Evolutionary conservation across 2,797 vertebrate genomes (phyloP), one percentile per base, ranked within the genome.

Genomic region (Periophthalmus magnuspinnatus): DNA sequence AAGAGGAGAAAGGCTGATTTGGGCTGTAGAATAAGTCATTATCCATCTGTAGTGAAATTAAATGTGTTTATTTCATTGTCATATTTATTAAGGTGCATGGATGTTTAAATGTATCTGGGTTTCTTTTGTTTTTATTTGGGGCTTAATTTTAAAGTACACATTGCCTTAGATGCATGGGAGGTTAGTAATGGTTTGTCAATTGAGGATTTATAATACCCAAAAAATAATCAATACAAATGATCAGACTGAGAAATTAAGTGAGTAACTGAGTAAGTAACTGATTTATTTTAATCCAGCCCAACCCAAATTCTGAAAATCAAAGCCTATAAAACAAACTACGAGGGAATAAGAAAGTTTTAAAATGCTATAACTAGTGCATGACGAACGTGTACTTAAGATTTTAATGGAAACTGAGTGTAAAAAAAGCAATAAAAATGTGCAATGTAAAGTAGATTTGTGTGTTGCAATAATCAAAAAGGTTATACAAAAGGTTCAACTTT

Each of bases 11-110:
- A 28, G 5, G 28, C 28, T 77, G 65, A 62, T 21, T 14, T 70
- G 78, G 83, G 76, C 84, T 85, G 81, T 84, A 88, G 72, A 89
- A 89, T 86, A 85, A 87, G 87, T 75, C 77, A 76, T 79, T 64
- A 56, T 57, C 52, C 14, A 71, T 55, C 3, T 47, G 61, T 63
- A 41, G 61, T 64, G 62, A 41, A 45, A 8, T 24, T 6, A 32
- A 22, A 47, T 72, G 41, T 32, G 67, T 84, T 71, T 75, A 57
- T 55, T 80, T 50, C 24, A 16, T 21, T 67, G 32, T 55, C 65
- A 22, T 66, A 36, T 50, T 57, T 5, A 54, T 69, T 70, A 41
- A 62, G 45, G 67, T 75, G 75, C 82, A 77, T 83, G 66, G 65
- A 64, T 79, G 65, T 78, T 74, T 55, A 61, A 48, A 55, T 67